A percentile compares a stretch with the other conserved stretches of the same genome.
Evolutionary conservation across 1,140 invertebrate species (phyloP).

Genomic region (Tetranychus urticae): DNA sequence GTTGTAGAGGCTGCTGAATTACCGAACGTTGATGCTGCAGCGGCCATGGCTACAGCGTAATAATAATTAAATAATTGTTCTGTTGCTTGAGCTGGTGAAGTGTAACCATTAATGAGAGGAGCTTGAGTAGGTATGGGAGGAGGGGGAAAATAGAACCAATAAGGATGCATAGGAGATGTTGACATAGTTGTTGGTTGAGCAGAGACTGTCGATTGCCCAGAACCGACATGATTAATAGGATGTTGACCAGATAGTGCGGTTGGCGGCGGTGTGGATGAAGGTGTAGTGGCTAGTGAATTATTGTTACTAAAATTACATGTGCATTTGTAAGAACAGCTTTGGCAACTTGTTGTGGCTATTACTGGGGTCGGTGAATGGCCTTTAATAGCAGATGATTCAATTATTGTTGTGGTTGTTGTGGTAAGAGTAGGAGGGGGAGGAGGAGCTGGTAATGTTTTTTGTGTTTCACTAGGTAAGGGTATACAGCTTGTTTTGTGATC

Average conservation of each 20-base stretch:
- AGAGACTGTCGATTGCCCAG: background rate
- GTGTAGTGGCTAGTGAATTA: background rate
- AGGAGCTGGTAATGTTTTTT: too few species aligned
- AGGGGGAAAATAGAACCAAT: background rate
- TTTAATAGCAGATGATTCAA: background rate
- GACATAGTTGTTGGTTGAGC: background rate
- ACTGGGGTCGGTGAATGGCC: background rate
- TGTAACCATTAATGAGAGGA: background rate
- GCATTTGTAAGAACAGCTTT: background rate
- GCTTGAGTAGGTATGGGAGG: background rate
- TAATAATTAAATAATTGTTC: background rate
- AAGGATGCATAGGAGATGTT: background rate
- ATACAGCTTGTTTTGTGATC: too few species aligned
- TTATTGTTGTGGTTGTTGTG: background rate
- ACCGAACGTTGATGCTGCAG: background rate
- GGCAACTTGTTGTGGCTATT: background rate
- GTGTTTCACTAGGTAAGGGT: too few species aligned
- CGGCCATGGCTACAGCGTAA: background rate
- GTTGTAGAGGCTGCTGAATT: background rate
- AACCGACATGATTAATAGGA: background rate
- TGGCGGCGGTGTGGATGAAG: background rate
- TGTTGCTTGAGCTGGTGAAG: background rate
- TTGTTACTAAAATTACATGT: background rate
- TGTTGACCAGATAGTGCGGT: background rate
- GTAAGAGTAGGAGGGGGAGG: background rate